Evolutionary conservation across 2,113 vertebrate genomes (phyloP), one percentile per base, ranked within the genome.

Genomic region (Stegastes partitus): DNA sequence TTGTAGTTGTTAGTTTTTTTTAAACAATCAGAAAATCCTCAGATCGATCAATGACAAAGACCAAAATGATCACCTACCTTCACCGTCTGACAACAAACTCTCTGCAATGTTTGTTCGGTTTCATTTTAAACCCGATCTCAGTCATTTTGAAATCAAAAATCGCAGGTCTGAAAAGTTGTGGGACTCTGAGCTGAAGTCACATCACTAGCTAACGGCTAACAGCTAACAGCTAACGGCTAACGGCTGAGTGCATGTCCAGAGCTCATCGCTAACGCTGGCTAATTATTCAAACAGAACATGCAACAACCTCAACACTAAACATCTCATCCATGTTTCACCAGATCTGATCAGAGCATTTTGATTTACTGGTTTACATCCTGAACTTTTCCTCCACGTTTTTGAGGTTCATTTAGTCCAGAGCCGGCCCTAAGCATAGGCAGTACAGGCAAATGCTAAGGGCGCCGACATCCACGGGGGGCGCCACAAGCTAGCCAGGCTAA

Each of bases 31-130:
- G 45, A 47, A 45, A 47, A 15, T 45, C 44, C 6, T 67, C 11
- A 26, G 22, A 21, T 16, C 22, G 7, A 57, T 39, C 5, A 71
- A 56, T 73, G 58, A n/a, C n/a, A 73, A 16, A 81, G n/a, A 81
- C 61, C 22, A 87, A 84, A 84, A 86, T 37, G 4, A 69, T 77
- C 70, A 91, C 88, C 90, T 92, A 92, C 90, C 88, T 90, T 86
- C 5, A 79, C 47, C 19, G 18, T 55, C 81, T 79, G 49, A 76
- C 55, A 69, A 76, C 12, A 69, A 45, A 39, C 4, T 37, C 42
- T 76, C 68, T 61, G 47, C 62, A 47, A 44, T 62, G 57, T n/a
- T 31, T 34, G 31, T 34, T 34, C 39, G 31, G 23, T 73, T 44
- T 64, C 63, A 61, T 55, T 62, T 72, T 61, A 76, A 75, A 57